Percentiles rank a stretch among this genome's conserved stretches.
Evolutionary conservation across 2,888 invertebrate species (phyloP).

Genomic region (Graphium colonna): DNA sequence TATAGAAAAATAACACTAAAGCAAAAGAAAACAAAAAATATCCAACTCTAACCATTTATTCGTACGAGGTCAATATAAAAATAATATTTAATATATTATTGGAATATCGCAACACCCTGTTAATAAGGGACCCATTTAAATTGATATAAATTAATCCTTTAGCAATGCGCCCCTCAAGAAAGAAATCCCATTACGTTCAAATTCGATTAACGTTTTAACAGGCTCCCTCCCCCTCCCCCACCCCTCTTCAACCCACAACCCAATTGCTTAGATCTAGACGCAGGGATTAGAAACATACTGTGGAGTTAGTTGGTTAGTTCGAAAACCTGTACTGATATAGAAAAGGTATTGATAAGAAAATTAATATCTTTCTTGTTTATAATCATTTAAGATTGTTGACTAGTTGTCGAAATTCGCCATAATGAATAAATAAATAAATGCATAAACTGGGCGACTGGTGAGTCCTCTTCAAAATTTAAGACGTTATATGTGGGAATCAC

Average conservation of each 20-base stretch:
- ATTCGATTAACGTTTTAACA: slow-evolving; percentile 78
- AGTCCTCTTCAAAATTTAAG: too few relatives aligned
- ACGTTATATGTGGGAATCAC: too few relatives aligned
- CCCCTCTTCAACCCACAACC: slow-evolving; percentile 26
- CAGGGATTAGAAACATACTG: slow-evolving; percentile 5
- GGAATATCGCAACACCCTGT: slow-evolving; percentile 45
- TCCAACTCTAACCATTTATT: slow-evolving; percentile 22
- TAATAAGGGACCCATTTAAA: slow-evolving; percentile 63
- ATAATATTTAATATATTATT: too few relatives aligned
- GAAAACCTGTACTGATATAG: not conserved
- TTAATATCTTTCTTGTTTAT: too few relatives aligned
- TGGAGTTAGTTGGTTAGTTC: not conserved
- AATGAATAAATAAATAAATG: too few relatives aligned
- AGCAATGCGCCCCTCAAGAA: slow-evolving; percentile 74
- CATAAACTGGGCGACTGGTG: too few relatives aligned
- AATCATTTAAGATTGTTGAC: too few relatives aligned
- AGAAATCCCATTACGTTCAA: slow-evolving; percentile 77
- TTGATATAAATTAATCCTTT: slow-evolving; percentile 81
- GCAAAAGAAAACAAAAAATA: too few relatives aligned
- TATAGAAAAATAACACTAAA: too few relatives aligned
- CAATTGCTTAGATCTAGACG: slow-evolving; percentile 15
- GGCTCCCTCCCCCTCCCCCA: slow-evolving; percentile 39
- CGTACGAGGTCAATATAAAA: too few relatives aligned
- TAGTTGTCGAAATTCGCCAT: too few relatives aligned
- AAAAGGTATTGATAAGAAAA: too few relatives aligned